phyloP scores from a whole-genome alignment of 1,140 invertebrate genomes.

The Holotrichia oblita region DNA sequence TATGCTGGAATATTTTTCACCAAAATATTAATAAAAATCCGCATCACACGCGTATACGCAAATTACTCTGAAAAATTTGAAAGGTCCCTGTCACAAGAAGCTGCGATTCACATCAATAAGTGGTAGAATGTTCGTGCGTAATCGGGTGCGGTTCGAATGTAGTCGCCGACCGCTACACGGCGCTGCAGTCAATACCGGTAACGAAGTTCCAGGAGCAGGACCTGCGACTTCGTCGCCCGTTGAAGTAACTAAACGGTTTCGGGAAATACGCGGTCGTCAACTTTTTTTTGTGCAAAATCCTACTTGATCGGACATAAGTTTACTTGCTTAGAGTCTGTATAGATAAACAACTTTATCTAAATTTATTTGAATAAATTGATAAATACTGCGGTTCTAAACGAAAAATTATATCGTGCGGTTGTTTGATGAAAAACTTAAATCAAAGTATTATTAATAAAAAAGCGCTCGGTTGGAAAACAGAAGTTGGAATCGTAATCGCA shows the following conservation, averaged over 20 bases:
- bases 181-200: conserved; percentile 49
- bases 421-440: background rate
- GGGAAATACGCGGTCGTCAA: conserved; percentile 14
- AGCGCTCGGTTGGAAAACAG: background rate
- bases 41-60: background rate
- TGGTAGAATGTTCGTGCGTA: conserved; percentile 42
- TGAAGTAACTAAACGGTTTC: background rate
- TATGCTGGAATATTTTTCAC: no score
- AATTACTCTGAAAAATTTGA: conserved; percentile 36
- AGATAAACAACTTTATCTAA: no score
- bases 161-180: conserved; percentile 46
- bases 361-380: no score
- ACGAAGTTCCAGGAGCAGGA: conserved; percentile 41
- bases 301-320: no score
- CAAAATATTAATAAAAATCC: conserved; percentile 5
- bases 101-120: conserved; percentile 49
- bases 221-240: conserved; percentile 26
- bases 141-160: conserved; percentile 43
- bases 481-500: background rate
- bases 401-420: background rate
- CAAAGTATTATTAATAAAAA: background rate
- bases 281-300: background rate
- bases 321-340: no score
- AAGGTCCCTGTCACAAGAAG: conserved; percentile 43
- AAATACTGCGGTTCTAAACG: no score